phyloP scores from a whole-genome alignment of 2,113 vertebrate species.

The Diadophis punctatus region DNA sequence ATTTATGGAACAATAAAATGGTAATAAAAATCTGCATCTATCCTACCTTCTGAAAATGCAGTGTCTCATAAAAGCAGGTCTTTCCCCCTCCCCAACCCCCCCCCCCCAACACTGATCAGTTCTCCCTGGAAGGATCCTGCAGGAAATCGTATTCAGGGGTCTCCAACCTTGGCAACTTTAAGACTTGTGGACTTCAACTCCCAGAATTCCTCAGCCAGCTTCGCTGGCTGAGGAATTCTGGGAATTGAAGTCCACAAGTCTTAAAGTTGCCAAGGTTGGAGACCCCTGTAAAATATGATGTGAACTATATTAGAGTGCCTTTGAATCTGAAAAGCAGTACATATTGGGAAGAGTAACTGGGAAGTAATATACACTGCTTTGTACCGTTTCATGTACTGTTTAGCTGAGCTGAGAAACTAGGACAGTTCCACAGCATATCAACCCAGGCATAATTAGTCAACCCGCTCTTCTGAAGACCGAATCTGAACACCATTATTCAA shows the following conservation, averaged over 20 bases:
- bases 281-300: not conserved
- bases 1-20: not conserved
- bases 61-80: not conserved
- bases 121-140: not conserved
- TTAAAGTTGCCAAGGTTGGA: no score
- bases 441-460: not conserved
- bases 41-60: not conserved
- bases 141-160: not conserved
- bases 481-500: not conserved
- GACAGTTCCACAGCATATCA: not conserved
- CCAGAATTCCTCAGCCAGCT: no score
- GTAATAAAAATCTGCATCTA: not conserved
- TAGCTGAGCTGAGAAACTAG: not conserved
- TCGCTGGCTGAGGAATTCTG: no score
- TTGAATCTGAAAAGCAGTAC: not conserved
- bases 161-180: no score
- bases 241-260: no score
- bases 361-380: not conserved
- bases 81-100: accelerated
- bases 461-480: not conserved
- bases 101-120: not conserved
- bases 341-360: not conserved
- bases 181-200: no score
- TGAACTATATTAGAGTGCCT: not conserved
- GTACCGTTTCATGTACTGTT: not conserved